Evolutionary conservation across 2,888 invertebrate species (phyloP), one percentile per base, ranked within the genome.

Genomic region (Galerucella calmariensis): DNA sequence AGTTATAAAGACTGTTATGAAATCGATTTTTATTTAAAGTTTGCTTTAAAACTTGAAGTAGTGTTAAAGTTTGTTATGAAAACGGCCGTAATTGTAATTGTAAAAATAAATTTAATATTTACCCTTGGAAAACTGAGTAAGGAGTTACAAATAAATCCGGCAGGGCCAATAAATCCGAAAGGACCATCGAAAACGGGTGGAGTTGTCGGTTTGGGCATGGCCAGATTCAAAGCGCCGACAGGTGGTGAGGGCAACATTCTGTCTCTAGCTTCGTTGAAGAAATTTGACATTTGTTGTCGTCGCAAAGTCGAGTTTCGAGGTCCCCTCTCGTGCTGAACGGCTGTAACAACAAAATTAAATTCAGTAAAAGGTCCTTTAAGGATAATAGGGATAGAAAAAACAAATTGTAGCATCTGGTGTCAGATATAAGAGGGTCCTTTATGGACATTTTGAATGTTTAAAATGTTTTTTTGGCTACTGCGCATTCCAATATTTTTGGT

Each of bases 241-340:
- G 86, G 84, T 9, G 84, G 79, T 5, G 81, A 77, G 44, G 87
- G 83, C 70, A 86, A 84, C 46, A 88, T 83, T 71, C 83, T 76
- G 1, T 84, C 84, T 27, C 83, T 83, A 1, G 86, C 90, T 69
- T 94, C 95, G 84, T 94, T 94, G 82, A 94, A 90, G 83, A 92
- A 94, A 79, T 95, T 88, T 2, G 95, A 94, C 92, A 98, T 95
- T 89, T 98, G 98, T 89, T 98, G 98, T 14, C 97, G 92, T 6
- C 97, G 92, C 48, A 99, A 90, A 0, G 98, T 98, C 0, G 98
- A 97, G 86, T 96, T 98, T 65, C 99, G 90, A 1, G 99, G 99
- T 0, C 99, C 99, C 78, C 99, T 91, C 88, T 99, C 99, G 85
- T 99, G 98, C 88, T 99, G 99, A 2, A 99, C 99, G 75, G 99